Evolutionary conservation across 1,140 invertebrate species (phyloP).

Genomic region (Coelopa frigida): DNA sequence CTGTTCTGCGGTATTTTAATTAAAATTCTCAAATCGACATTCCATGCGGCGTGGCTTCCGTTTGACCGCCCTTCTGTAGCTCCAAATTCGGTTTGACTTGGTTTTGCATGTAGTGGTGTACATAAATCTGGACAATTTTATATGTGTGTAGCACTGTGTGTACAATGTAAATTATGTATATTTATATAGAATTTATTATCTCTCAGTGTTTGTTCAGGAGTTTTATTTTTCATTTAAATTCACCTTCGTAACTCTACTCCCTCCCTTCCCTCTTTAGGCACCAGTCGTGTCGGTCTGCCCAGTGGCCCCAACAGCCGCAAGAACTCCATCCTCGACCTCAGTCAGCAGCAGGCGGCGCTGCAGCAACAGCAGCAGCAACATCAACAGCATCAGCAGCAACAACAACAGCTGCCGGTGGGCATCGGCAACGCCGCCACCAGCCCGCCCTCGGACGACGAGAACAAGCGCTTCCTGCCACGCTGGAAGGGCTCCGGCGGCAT

Average conservation of each 20-base stretch:
- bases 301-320: slow-evolving; percentile 39
- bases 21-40: too few species aligned
- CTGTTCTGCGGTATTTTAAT: too few species aligned
- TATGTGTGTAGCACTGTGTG: too few species aligned
- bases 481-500: slow-evolving; percentile 44
- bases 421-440: slow-evolving; percentile 43
- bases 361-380: slow-evolving; percentile 20
- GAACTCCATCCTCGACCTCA: slow-evolving; percentile 31
- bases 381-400: slow-evolving; percentile 19
- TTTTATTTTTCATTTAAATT: background rate
- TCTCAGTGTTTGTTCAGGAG: background rate
- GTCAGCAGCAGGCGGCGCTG: slow-evolving; percentile 33
- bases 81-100: too few species aligned
- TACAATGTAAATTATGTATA: too few species aligned
- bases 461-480: slow-evolving; percentile 31
- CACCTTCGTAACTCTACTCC: too few species aligned
- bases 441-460: slow-evolving; percentile 46
- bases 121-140: too few species aligned
- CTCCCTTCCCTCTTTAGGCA: too few species aligned
- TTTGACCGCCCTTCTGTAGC: too few species aligned
- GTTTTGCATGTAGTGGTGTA: too few species aligned
- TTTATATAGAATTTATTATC: too few species aligned
- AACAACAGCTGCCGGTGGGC: slow-evolving; percentile 29
- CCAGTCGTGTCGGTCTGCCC: slow-evolving; percentile 35
- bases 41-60: too few species aligned